Evolutionary conservation across 2,113 vertebrate species (phyloP), one percentile per base, ranked within the genome.

Genomic region (Trogon surrucura): DNA sequence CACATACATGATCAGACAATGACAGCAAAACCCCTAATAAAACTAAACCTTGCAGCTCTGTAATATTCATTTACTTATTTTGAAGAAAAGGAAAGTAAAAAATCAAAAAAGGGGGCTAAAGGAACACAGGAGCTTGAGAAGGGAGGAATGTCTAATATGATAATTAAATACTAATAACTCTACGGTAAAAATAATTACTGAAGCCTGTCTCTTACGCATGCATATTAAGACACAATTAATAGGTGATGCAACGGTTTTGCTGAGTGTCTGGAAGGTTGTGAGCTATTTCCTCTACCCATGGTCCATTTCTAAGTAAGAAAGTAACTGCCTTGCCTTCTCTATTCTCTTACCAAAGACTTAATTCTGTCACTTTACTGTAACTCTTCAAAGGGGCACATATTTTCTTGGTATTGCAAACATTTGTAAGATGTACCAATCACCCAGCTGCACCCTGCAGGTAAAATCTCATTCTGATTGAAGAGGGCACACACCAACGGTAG

Each of bases 351-450:
- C 25, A 30, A 58, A 58, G n/a, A 69, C 44, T 81, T 47, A 53
- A 5, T 32, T 50, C 15, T 54, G 66, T 79, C 50, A 85, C 45
- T 75, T 80, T 57, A 50, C 51, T 53, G 16, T 50, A 71, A 71
- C 17, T 45, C 44, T 36, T 58, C 22, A n/a, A 64, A 48, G 19
- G 6, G 34, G 10, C 11, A 58, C 1, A 0, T 2, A 14, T 32
- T 67, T 61, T 51, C 54, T 58, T 53, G 21, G n/a, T 36, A 73
- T 3, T 51, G 47, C n/a, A 82, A 92, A 79, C 0, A 0, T n/a
- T 20, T 79, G 6, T 45, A 79, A 69, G 45, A 60, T 1, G 2
- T 20, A 60, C 8, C n/a, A 82, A 23, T 26, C n/a, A 79, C 9
- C 44, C 9, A 58, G 38, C 44, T 69, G 47, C 34, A 51, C 13